Conservation (phyloP, 2,888 invertebrate species). For the Polydrusus tereticollis region DNA sequence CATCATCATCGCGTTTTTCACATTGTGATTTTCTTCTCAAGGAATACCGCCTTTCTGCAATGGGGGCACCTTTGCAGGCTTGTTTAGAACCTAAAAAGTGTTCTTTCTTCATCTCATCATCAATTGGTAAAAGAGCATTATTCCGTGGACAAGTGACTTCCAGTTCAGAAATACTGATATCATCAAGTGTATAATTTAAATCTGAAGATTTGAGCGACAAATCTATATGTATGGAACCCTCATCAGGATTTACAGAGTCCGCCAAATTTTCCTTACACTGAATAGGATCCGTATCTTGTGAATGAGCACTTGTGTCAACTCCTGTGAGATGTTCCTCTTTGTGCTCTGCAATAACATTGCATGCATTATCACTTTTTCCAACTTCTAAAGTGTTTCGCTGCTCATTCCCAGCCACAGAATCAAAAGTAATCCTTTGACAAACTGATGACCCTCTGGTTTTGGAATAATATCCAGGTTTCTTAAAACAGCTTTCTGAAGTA, state of each 20-base stretch:
- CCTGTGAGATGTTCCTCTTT: background rate
- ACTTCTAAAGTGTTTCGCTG: background rate
- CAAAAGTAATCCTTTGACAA: background rate
- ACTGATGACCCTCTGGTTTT: constrained; percentile 5
- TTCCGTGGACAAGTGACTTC: background rate
- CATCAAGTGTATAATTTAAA: constrained; percentile 28
- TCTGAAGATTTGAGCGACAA: constrained; percentile 35
- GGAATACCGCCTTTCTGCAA: background rate
- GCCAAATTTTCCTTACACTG: background rate
- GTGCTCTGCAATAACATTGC: background rate
- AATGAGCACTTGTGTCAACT: background rate
- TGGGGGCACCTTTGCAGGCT: background rate
- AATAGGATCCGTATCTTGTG: background rate
- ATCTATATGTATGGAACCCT: constrained; percentile 24
- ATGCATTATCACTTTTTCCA: background rate
- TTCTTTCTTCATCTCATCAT: too few relatives aligned
- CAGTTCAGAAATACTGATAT: constrained; percentile 21
- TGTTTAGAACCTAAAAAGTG: too few relatives aligned
- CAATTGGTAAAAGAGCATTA: background rate
- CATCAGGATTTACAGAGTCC: background rate
- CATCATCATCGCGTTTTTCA: background rate
- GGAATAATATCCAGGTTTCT: background rate
- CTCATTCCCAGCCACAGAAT: background rate
- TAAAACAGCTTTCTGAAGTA: background rate
- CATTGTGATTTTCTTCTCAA: background rate